Conservation (phyloP, 2,113 vertebrate genomes). For the Collichthys lucidus region DNA sequence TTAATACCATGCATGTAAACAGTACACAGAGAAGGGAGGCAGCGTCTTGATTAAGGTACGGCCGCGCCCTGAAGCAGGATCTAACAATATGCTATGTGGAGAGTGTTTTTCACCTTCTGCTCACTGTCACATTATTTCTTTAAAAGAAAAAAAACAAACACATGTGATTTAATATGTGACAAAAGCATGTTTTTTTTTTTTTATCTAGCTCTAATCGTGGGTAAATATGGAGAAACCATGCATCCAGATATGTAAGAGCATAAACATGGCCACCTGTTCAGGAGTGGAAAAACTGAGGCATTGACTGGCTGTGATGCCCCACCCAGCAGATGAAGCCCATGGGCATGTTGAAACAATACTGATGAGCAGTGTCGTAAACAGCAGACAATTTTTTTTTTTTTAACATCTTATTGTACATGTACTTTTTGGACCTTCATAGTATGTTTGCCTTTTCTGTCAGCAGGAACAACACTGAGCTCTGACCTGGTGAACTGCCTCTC, state of each 20-base stretch:
- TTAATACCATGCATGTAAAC: constrained; percentile 1
- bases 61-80: background rate
- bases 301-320: background rate
- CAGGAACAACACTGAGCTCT: background rate
- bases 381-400: background rate
- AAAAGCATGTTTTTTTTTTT: too few relatives aligned
- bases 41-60: background rate
- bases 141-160: background rate
- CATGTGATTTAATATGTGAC: background rate
- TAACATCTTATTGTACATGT: background rate
- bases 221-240: background rate
- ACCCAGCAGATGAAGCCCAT: background rate
- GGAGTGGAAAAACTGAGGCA: background rate
- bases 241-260: background rate
- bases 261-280: background rate
- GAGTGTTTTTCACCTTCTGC: background rate
- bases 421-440: background rate
- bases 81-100: background rate
- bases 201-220: background rate
- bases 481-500: background rate
- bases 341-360: constrained; percentile 23
- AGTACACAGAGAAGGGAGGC: background rate
- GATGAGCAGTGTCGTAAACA: background rate
- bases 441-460: background rate
- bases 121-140: background rate